phyloP scores from a whole-genome alignment of 2,113 vertebrate species.

The Atherinomorus stipes region DNA sequence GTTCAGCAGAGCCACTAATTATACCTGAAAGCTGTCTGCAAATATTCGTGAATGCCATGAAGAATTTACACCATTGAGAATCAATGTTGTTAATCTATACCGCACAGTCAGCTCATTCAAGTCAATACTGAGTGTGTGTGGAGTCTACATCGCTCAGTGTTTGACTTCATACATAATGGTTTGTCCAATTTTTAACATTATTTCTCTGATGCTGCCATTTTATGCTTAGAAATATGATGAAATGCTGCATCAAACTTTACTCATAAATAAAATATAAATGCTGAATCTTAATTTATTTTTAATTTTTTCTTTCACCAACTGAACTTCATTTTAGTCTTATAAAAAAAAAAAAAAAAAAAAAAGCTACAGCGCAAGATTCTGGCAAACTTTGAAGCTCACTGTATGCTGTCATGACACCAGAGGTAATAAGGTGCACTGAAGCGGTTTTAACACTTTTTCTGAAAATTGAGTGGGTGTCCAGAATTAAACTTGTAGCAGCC shows the following conservation, averaged over 20 bases:
- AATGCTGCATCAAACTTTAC: neutral
- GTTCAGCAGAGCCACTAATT: slow-evolving; percentile 29
- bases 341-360: no score
- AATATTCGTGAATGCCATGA: slow-evolving; percentile 22
- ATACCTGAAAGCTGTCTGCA: neutral
- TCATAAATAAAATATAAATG: slow-evolving; percentile 22
- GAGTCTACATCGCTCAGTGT: neutral
- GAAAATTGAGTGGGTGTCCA: slow-evolving; percentile 41
- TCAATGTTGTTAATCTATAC: slow-evolving; percentile 33
- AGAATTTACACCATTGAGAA: slow-evolving; percentile 27
- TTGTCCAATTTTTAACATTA: neutral
- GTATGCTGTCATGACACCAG: slow-evolving; percentile 11
- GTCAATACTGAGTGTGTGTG: slow-evolving; percentile 1
- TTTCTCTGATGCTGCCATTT: neutral
- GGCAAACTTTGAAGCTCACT: slow-evolving; percentile 17
- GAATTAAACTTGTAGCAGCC: slow-evolving; percentile 35
- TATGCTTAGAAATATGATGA: slow-evolving; percentile 16
- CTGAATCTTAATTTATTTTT: neutral
- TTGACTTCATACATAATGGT: slow-evolving; percentile 14
- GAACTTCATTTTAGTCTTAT: slow-evolving; percentile 2
- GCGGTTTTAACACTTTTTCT: slow-evolving; percentile 19
- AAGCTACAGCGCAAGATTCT: slow-evolving; percentile 10
- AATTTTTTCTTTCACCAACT: slow-evolving; percentile 1
- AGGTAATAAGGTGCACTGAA: slow-evolving; percentile 6
- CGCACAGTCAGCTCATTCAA: slow-evolving; percentile 5